Percentiles rank a stretch among this genome's conserved stretches.
Conservation (phyloP, 2,888 invertebrate species). For the Cyclophora albipunctata region DNA sequence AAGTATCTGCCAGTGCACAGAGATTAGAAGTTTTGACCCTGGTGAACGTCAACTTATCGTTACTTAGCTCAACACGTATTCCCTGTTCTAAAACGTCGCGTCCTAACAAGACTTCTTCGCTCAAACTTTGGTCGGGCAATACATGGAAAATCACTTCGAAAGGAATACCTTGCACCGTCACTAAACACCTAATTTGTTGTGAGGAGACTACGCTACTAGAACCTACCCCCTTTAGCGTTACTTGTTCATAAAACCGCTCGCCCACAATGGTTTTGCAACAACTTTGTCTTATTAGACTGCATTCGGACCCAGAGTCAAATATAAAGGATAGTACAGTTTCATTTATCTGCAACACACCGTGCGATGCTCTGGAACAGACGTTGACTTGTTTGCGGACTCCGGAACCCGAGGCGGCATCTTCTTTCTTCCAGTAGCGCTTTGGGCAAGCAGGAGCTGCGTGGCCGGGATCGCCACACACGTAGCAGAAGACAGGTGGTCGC, state of each 20-base stretch:
- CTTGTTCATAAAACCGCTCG: conserved; percentile 4
- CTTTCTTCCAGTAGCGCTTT: neutral
- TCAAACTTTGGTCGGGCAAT: too few relatives aligned
- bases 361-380: neutral
- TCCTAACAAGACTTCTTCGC: neutral
- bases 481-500: neutral
- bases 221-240: conserved; percentile 1
- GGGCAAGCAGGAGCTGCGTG: neutral
- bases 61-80: too few relatives aligned
- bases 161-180: neutral
- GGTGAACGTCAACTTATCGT: too few relatives aligned
- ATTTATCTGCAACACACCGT: conserved; percentile 1
- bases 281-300: conserved; percentile 1
- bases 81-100: too few relatives aligned
- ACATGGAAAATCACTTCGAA: neutral
- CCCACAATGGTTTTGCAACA: too few relatives aligned
- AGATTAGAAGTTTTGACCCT: too few relatives aligned
- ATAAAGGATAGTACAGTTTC: neutral
- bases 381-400: neutral
- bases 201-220: neutral
- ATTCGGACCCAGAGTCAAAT: conserved; percentile 4
- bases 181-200: neutral
- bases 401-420: neutral
- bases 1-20: too few relatives aligned
- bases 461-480: neutral